Base-by-base conservation (phyloP, 2,113 vertebrate species). In the Geothlypis trichas region DNA sequence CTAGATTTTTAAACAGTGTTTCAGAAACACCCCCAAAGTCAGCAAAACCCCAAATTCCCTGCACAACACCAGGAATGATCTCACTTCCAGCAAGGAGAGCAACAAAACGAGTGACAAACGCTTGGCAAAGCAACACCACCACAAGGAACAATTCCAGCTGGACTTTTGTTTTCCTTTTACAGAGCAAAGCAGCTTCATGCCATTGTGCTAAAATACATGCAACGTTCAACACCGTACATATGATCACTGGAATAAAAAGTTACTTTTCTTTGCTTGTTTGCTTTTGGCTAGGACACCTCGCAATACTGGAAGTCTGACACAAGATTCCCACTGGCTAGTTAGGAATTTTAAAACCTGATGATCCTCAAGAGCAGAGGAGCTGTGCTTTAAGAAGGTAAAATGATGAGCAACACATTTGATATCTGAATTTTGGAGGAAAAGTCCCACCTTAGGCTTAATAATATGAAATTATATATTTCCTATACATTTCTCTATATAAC, bases 391-490 rank as follows among this genome's bases (percentile, higher is more conserved):
- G 41, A 57, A 95, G 76, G 26, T 42, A 84, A 94, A 96, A 92
- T 24, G 19, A 73, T 49, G 21, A 91, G 68, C 76, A 91, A 80
- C 17, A 21, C 35, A 5, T 78, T 10, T 59, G 46, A 18, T 44
- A 87, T 12, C 15, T 66, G 31, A 42, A 63, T 89, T 73, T 74
- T n/a, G 52, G 61, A 93, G 86, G 74, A 63, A 62, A 88, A 85
- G 69, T 51, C 83, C 62, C 72, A 73, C 73, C 41, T 95, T 54
- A 69, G 51, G 52, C 82, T 95, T 93, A 96, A 95, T 93, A 94
- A 88, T 90, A 87, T 39, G 95, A 95, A 96, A 92, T 93, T 92
- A 96, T 91, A 69, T 67, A 91, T 91, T 85, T 94, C 84, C 87
- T 94, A 94, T 89, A 86, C 66, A 90, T 55, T 86, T 96, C 71